Percentiles rank a stretch among this genome's conserved stretches.
Evolutionary conservation across 2,888 invertebrate species (phyloP).

Genomic region (Pristionchus japonicus): DNA sequence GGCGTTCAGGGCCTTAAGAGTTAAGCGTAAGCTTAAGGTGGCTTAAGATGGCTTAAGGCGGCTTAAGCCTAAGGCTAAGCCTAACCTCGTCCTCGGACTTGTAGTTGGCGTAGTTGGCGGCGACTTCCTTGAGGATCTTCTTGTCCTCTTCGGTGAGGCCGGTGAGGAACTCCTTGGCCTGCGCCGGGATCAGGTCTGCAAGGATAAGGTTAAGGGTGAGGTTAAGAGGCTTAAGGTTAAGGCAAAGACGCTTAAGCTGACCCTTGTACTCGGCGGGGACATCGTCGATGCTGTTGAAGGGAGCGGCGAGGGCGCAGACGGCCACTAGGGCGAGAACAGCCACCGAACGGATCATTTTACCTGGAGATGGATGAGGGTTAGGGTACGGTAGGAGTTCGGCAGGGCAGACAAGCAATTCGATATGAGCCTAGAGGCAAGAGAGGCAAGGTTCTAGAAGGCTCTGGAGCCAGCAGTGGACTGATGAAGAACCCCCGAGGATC

Average conservation of each 20-base stretch:
- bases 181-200: slow-evolving; percentile 66
- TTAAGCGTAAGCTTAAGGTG: neutral
- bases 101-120: slow-evolving; percentile 61
- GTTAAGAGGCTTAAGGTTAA: neutral
- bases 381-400: neutral
- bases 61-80: neutral
- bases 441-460: neutral
- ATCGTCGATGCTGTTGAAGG: slow-evolving; percentile 65
- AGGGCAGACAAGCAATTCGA: neutral
- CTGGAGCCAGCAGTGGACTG: neutral
- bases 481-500: no score
- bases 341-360: slow-evolving; percentile 54
- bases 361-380: neutral
- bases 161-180: slow-evolving; percentile 71
- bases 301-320: slow-evolving; percentile 58
- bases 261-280: slow-evolving; percentile 71
- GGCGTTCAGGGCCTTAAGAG: slow-evolving; percentile 62
- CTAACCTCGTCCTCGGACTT: slow-evolving; percentile 61
- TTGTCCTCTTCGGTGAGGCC: slow-evolving; percentile 64
- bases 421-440: neutral
- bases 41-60: neutral
- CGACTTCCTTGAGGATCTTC: slow-evolving; percentile 68
- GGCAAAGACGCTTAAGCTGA: slow-evolving; percentile 47
- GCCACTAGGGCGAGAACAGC: slow-evolving; percentile 58
- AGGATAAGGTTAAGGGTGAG: neutral